phyloP scores from a whole-genome alignment of 2,888 invertebrate species.

The Diogma glabrata region DNA sequence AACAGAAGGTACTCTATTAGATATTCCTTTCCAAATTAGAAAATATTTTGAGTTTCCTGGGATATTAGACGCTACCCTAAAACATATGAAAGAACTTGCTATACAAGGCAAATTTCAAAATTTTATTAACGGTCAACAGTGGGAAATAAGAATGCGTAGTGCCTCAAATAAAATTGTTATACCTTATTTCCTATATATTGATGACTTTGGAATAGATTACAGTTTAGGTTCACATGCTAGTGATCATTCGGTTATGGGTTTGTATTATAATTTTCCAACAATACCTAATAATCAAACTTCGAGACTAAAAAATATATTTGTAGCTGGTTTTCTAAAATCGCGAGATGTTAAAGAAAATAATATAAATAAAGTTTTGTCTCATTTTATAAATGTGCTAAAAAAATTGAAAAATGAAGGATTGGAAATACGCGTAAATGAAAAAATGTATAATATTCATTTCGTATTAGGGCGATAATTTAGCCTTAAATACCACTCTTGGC shows the following conservation, averaged over 20 bases:
- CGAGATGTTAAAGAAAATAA: background rate
- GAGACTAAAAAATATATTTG: background rate
- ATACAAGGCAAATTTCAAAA: background rate
- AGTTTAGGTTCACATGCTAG: background rate
- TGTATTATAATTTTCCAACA: background rate
- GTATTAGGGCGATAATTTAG: background rate
- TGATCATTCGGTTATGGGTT: background rate
- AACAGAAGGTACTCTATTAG: background rate
- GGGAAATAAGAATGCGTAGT: background rate
- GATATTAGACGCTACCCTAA: background rate
- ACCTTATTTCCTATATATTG: background rate
- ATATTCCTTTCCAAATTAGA: background rate
- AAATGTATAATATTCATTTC: background rate
- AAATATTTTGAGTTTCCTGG: background rate
- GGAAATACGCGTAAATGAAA: background rate
- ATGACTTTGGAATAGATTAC: background rate
- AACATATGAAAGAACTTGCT: background rate
- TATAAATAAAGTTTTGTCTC: background rate
- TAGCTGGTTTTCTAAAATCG: background rate
- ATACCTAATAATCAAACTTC: background rate
- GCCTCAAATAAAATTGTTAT: background rate
- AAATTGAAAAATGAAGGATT: background rate
- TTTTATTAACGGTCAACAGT: background rate
- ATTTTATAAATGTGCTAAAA: background rate
- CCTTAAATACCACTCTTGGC: background rate